Evolutionary conservation across 2,888 invertebrate species (phyloP).

Genomic region (Caradrina clavipalpis): DNA sequence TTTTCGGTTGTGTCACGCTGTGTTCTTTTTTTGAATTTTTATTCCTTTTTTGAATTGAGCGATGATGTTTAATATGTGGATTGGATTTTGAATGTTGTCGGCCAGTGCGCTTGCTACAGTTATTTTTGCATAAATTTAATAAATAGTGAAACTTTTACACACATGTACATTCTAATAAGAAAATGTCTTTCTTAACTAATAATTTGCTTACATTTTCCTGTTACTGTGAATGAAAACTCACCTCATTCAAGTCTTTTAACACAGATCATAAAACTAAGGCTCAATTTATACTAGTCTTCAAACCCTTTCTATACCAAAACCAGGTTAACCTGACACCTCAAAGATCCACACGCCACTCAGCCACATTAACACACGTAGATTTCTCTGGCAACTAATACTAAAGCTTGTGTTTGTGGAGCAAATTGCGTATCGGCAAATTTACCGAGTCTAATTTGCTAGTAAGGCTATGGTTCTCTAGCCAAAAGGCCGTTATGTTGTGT

Average conservation of each 20-base stretch:
- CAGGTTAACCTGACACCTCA: conserved; percentile 22
- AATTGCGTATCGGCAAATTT: conserved; percentile 86
- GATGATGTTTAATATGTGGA: conserved; percentile 42
- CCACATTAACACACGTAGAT: conserved; percentile 60
- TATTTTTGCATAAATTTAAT: not conserved
- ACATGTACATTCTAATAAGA: not conserved
- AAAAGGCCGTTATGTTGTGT: conserved; percentile 79
- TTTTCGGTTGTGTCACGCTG: conserved; percentile 63
- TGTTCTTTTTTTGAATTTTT: conserved; percentile 39
- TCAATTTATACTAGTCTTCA: not conserved
- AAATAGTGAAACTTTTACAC: no score
- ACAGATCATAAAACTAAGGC: not conserved
- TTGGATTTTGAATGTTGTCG: conserved; percentile 32
- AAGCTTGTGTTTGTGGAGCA: conserved; percentile 73
- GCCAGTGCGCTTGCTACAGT: conserved; percentile 36
- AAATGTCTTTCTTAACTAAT: not conserved
- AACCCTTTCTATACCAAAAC: not conserved
- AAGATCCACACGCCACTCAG: conserved; percentile 16
- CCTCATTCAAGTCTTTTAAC: not conserved
- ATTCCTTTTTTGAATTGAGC: conserved; percentile 42
- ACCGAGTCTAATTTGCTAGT: conserved; percentile 66
- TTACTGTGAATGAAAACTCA: conserved; percentile 16
- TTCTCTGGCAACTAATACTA: conserved; percentile 65
- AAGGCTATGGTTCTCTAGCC: conserved; percentile 40
- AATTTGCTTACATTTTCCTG: not conserved